A percentile compares a stretch with the other conserved stretches of the same genome.
These are phyloP conservation scores for Laticauda colubrina DNA, from an alignment of 2,113 vertebrate species.

Conservation along the genomic window DNA sequence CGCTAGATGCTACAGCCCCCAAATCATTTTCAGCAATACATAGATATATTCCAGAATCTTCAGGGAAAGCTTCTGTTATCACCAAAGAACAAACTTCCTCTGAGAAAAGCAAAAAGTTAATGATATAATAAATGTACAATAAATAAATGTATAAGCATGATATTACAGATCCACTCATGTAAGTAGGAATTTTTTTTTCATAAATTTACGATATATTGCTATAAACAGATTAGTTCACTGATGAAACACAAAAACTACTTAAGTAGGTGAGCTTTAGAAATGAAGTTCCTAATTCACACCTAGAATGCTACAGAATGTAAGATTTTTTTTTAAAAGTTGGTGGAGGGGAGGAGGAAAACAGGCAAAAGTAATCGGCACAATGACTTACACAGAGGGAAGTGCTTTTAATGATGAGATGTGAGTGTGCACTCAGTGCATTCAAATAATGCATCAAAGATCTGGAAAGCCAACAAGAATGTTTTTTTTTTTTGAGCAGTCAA, in stretches of 20 bases:
- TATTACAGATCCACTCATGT: background rate
- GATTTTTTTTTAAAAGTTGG: background rate
- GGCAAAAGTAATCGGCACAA: background rate
- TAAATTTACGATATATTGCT: background rate
- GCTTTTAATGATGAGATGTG: background rate
- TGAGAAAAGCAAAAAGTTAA: constrained; percentile 58
- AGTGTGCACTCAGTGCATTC: background rate
- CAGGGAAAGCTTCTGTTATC: constrained; percentile 86
- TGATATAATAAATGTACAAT: background rate
- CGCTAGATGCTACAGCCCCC: constrained; percentile 77
- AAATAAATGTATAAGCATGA: background rate
- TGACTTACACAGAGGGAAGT: background rate
- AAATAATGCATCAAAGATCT: background rate
- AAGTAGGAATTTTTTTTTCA: background rate
- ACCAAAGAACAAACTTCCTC: constrained; percentile 88
- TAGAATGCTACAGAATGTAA: background rate
- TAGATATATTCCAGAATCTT: constrained; percentile 86
- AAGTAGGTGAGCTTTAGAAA: background rate
- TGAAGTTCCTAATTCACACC: background rate
- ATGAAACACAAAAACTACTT: background rate
- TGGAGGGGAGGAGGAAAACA: background rate
- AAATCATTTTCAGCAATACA: constrained; percentile 82
- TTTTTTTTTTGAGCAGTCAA: background rate
- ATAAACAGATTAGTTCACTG: background rate
- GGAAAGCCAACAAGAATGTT: background rate